A percentile compares a stretch with the other conserved stretches of the same genome.
Evolutionary conservation across 2,797 vertebrate genomes (phyloP).

Genomic region (Amblyraja radiata): DNA sequence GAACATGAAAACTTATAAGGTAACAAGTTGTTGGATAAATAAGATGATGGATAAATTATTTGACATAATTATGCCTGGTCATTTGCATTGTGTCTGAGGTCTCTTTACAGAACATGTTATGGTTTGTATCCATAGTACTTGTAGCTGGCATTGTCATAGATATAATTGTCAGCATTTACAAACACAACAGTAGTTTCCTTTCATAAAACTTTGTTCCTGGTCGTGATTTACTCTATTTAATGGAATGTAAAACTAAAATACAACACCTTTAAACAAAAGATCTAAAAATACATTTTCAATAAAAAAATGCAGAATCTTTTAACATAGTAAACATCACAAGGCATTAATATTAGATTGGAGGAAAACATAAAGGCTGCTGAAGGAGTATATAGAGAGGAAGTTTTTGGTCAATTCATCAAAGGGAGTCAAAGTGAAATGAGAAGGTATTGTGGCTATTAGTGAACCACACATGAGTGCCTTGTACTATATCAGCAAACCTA

Average conservation of each 20-base stretch:
- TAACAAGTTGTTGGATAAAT: background rate
- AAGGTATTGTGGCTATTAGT: background rate
- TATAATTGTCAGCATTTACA: background rate
- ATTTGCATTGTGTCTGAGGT: background rate
- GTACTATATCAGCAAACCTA: no score
- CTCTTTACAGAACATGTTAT: background rate
- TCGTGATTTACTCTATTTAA: background rate
- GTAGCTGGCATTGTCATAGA: background rate
- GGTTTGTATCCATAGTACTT: background rate
- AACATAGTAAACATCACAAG: background rate
- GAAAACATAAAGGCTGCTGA: background rate
- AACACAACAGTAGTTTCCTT: background rate
- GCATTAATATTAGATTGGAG: background rate
- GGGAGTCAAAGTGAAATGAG: background rate
- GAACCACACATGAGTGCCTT: no score
- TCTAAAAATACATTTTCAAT: no score
- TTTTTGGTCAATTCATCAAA: background rate
- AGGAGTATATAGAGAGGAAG: background rate
- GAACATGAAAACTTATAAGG: background rate
- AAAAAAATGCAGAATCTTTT: background rate
- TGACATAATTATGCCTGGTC: background rate
- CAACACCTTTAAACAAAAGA: background rate
- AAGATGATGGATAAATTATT: background rate
- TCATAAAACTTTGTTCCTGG: background rate
- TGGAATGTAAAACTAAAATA: background rate